Conservation (phyloP, 2,113 vertebrate genomes). For the Cavia porcellus region DNA sequence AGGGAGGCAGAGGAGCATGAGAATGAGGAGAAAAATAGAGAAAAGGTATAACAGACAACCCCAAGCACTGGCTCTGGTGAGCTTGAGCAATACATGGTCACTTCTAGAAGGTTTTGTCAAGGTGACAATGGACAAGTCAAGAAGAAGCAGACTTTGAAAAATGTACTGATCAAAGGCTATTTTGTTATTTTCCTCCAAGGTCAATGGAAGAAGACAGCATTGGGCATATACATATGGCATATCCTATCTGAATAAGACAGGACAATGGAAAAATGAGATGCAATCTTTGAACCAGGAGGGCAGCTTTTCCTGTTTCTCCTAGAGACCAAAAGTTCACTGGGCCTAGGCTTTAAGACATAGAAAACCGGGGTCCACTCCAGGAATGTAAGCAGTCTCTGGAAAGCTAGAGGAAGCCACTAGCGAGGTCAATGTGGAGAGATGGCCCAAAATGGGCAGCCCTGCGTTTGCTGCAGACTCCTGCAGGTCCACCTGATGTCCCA, state of each 20-base stretch:
- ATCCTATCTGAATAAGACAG: not conserved
- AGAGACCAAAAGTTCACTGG: not conserved
- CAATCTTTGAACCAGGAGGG: not conserved
- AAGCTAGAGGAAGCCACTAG: not conserved
- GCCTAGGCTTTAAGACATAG: not conserved
- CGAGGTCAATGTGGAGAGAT: not conserved
- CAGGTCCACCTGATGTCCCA: not conserved
- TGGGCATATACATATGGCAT: not conserved
- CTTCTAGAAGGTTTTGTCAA: slow-evolving; percentile 13
- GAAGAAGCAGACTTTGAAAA: not conserved
- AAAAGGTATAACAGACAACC: not conserved
- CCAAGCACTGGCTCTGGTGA: not conserved
- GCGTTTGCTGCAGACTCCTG: not conserved
- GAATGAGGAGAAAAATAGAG: not conserved
- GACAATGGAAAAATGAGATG: not conserved
- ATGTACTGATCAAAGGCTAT: not conserved
- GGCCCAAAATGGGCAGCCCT: not conserved
- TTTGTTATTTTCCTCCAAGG: not conserved
- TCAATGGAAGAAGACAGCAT: not conserved
- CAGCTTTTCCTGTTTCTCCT: not conserved
- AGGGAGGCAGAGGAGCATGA: not conserved
- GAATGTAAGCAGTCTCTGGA: not conserved
- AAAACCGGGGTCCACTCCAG: not conserved
- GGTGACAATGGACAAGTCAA: not conserved
- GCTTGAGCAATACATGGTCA: not conserved